Base-by-base conservation (phyloP, 2,888 invertebrate species). In the Agrotis exclamationis region DNA sequence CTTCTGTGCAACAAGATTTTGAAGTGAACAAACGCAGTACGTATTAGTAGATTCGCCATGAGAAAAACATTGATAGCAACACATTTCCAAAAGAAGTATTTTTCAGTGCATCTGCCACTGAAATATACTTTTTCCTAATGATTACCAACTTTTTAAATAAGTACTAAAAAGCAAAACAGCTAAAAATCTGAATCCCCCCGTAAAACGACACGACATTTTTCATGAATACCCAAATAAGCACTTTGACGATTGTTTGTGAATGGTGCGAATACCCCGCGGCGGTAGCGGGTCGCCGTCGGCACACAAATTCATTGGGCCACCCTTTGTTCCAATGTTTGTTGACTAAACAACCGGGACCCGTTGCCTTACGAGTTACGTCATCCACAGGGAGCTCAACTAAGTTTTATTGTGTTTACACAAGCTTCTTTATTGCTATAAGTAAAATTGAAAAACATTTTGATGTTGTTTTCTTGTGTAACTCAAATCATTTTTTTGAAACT, bases 271-370 rank as follows among this genome's bases (percentile, higher is more conserved):
- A 75, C 75, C 68, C 48, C 63, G 82, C 76, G 67, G 75, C 69
- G 73, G 76, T 83, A 6, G 53, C 6, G 39, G 39, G 39, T 39
- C 75, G 79, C 47, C 51, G 57, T 58, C 58, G 50, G 54, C 67
- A 76, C 69, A 79, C 72, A 83, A 83, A 82, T 83, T 76, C 72
- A 58, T 76, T 69, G 78, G 75, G 54, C 70, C 62, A 63, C 79
- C 85, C 86, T 87, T 86, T 86, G 85, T 86, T 83, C 76, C 80
- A 69, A 66, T 87, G 84, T 89, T 89, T 87, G 85, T 85, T 85
- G 84, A 81, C 66, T 85, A 86, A 87, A 86, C 82, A 82, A 69
- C 63, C 51, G 73, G 63, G 74, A 78, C 80, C 82, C 80, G 79
- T 78, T 80, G 80, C 65, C 58, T 39, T 39, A 9, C 39, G 39